Evolutionary conservation across 53 echinoderm and acorn worm species (phyloP).

Genomic region (Echinometra lucunter): DNA sequence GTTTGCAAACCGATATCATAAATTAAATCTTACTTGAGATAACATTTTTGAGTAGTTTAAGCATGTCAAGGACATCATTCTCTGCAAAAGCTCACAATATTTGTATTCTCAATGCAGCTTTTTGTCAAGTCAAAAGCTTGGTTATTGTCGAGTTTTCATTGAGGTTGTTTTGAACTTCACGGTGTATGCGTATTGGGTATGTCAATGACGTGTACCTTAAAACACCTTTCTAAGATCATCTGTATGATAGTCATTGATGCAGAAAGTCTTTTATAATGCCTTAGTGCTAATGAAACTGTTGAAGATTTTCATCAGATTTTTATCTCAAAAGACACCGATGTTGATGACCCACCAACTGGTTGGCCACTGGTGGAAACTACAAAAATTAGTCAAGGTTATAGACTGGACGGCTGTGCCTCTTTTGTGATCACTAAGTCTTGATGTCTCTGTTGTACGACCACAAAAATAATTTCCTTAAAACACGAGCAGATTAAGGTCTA

Average conservation of each 20-base stretch:
- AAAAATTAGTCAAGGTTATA: not conserved
- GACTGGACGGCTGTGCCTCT: not conserved
- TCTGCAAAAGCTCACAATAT: not conserved
- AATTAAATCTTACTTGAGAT: not conserved
- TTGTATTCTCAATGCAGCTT: not conserved
- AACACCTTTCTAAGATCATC: not conserved
- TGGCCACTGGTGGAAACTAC: not conserved
- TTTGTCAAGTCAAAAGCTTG: not conserved
- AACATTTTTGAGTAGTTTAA: not conserved
- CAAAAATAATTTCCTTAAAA: not conserved
- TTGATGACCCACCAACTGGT: not conserved
- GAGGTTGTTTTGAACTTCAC: slow-evolving; percentile 18
- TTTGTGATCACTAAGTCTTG: not conserved
- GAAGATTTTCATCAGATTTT: not conserved
- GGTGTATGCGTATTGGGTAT: not conserved
- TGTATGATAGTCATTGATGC: not conserved
- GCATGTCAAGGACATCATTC: not conserved
- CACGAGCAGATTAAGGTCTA: not conserved
- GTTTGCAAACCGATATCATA: not conserved
- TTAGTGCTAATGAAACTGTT: not conserved
- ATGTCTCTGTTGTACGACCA: not conserved
- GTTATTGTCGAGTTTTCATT: slow-evolving; percentile 1
- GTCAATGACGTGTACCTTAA: not conserved
- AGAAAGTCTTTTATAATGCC: not conserved
- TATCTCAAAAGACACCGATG: not conserved